Evolutionary conservation across 1,140 invertebrate species (phyloP).

Genomic region (Grapholita molesta): DNA sequence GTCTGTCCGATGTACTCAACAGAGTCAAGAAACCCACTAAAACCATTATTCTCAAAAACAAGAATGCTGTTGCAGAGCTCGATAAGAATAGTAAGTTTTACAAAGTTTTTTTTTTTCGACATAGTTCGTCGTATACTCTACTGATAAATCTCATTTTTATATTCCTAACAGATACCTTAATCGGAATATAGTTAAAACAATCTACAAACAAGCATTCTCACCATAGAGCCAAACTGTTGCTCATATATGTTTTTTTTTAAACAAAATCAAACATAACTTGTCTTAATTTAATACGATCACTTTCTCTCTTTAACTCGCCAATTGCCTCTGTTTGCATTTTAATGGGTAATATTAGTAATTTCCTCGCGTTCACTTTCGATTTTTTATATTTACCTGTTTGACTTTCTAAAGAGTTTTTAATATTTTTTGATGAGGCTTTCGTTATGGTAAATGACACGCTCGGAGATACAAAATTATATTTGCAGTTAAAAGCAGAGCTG

Average conservation of each 20-base stretch:
- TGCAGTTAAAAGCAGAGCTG: not conserved
- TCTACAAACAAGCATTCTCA: not conserved
- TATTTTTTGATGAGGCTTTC: slow-evolving; percentile 6
- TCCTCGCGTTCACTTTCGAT: slow-evolving; percentile 1
- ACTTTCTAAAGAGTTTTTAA: slow-evolving; percentile 18
- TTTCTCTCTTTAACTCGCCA: slow-evolving; percentile 13
- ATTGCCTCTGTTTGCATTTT: slow-evolving; percentile 2
- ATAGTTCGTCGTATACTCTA: not conserved
- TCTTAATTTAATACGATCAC: slow-evolving; percentile 4
- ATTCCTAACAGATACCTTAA: no score
- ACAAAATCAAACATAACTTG: not conserved
- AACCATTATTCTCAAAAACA: slow-evolving; percentile 78
- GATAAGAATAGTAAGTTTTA: slow-evolving; percentile 77
- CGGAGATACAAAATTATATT: not conserved
- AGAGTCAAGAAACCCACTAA: slow-evolving; percentile 82
- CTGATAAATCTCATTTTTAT: not conserved
- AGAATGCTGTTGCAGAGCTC: slow-evolving; percentile 57
- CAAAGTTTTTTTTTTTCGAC: no score
- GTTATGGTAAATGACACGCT: slow-evolving; percentile 3
- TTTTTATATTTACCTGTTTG: slow-evolving; percentile 3
- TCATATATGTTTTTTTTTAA: not conserved
- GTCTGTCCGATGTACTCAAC: slow-evolving; percentile 84
- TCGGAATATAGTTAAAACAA: no score
- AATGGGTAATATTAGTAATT: slow-evolving; percentile 13
- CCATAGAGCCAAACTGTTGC: not conserved